These are phyloP conservation scores for Mormoops blainvillei DNA, from an alignment of 2,113 vertebrate genomes.

Conservation along the genomic window DNA sequence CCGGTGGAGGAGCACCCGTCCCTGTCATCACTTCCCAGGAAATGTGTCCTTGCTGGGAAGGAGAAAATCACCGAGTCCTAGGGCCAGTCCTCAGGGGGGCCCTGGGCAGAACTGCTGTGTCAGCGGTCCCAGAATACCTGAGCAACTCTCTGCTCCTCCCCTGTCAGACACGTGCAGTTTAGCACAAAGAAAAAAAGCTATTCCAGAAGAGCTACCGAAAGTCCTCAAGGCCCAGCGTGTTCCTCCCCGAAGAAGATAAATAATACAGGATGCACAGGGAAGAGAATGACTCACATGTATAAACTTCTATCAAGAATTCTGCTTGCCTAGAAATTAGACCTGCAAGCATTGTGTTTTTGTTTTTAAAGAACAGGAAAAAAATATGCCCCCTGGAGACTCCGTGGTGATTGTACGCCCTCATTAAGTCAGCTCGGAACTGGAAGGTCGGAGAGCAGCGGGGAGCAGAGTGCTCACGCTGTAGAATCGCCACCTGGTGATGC, in stretches of 20 bases:
- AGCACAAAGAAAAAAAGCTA: neutral
- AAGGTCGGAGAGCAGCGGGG: neutral
- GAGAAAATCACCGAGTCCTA: fast-evolving
- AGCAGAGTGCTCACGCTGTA: neutral
- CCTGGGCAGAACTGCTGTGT: neutral
- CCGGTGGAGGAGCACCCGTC: neutral
- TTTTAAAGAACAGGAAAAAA: neutral
- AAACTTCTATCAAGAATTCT: neutral
- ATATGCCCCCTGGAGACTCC: neutral
- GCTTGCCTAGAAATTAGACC: neutral
- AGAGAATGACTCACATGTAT: neutral
- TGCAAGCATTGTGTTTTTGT: neutral
- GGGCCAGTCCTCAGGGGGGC: neutral
- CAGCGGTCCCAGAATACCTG: neutral
- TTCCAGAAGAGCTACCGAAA: neutral
- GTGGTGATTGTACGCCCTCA: neutral
- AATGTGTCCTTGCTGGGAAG: neutral
- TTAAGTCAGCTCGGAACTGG: neutral
- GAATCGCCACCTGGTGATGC: neutral
- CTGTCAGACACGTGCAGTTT: neutral
- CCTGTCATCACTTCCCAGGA: neutral
- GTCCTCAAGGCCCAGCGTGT: neutral
- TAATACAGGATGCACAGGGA: neutral
- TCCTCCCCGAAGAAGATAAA: neutral
- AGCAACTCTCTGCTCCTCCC: neutral